Base-by-base conservation (phyloP, 1,140 invertebrate species). In the Condylostylus longicornis region DNA sequence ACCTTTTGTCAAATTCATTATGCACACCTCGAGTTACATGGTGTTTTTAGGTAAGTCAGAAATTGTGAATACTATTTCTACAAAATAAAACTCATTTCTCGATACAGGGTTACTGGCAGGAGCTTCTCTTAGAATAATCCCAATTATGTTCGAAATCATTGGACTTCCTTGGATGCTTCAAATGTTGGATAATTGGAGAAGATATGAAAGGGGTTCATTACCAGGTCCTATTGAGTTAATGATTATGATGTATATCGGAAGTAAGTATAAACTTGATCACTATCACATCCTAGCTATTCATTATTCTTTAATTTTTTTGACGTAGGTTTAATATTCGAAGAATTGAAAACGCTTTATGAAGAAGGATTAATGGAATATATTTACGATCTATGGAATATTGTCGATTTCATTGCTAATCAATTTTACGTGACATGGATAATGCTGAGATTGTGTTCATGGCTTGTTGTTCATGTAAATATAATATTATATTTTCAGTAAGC, bases 371-470 rank as follows among this genome's bases (percentile, higher is more conserved):
- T 79, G 20, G 85, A 91, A 29, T 97, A 96, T 52, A 67, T 91
- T 21, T 77, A 76, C 32, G 90, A 97, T 63, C 72, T 95, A 39
- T 97, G 93, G 93, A 97, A 97, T 57, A 87, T 95, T 45, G 79
- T 96, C 4, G 93, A 97, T 59, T 95, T 94, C 52, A 80, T 94
- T 45, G 91, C 87, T 13, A 94, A 95, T 59, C 72, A 78, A 42
- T 84, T 96, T 47, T 97, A 95, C 53, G 78, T 95, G 14, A 76
- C 85, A 18, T 96, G 91, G 78, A 77, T 96, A 35, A 72, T 75
- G 40, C 67, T 95, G 42, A 68, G 90, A 44, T 61, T 72, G 14
- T 75, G 76, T 0, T 71, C 82, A 1, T 82, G 75, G 70, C 75
- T 75, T 44, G 69, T 82, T 40, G 82, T 84, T 27, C 77, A 78